Base-by-base conservation (phyloP, 2,888 invertebrate species). In the Leucophenga maculata region DNA sequence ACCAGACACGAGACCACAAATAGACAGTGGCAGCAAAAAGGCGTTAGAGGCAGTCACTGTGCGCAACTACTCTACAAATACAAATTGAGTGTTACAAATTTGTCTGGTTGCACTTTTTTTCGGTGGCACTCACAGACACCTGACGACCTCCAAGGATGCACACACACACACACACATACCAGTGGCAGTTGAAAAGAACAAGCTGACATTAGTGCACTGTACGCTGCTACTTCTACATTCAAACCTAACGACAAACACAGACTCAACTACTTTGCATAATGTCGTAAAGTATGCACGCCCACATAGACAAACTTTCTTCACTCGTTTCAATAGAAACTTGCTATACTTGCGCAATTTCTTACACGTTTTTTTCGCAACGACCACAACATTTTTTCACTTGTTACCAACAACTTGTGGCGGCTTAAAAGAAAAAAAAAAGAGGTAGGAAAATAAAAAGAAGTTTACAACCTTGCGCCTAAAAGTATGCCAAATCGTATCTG, bases 41-140 rank as follows among this genome's bases (percentile, higher is more conserved):
- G 20, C 6, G 16, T 20, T 18, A 2, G 16, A 48, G 9, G 52
- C 18, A 52, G 9, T 52, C 20, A 52, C 9, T 52, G 18, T 20
- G 39, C 39, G 39, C 39, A 39, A 39, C 32, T 31, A 59, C 39
- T 20, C n/a, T n/a, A 60, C 60, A 39, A 60, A 60, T 39, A 32
- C n/a, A 60, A 39, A 60, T 60, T 39, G 60, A 60, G 60, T 39
- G 60, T 60, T 39, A 39, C 39, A 60, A 60, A 60, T 60, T 60
- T 39, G 16, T 60, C 39, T 39, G 60, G 39, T 60, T 60, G 39
- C 39, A 39, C 39, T 60, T 60, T 32, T 31, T 39, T 20, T 50
- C 18, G 50, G 50, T 50, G 50, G 50, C 16, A 50, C 18, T 11
- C 9, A 39, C 39, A 39, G 39, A 39, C 39, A 39, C 39, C 39